Base-by-base conservation (phyloP, 2,888 invertebrate species). In the Amphipoea lucens region DNA sequence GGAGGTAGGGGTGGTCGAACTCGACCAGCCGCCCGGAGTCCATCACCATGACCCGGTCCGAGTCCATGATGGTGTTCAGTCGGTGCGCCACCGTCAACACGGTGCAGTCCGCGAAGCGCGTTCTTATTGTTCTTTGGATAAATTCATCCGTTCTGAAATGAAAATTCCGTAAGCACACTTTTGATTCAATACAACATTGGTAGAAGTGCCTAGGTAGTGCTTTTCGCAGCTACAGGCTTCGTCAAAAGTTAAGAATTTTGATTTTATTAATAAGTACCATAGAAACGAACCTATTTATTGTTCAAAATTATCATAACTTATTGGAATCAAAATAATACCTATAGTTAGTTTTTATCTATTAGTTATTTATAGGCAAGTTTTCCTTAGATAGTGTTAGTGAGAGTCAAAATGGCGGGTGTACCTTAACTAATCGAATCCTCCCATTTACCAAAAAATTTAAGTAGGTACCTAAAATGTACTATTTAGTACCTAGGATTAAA, bases 21-120 rank as follows among this genome's bases (percentile, higher is more conserved):
- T 98, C 98, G 78, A 97, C 98, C 78, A 98, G 97, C 36, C 96
- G 94, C 1, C 99, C 99, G 11, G 98, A 97, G 91, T 99, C 98
- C 98, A 99, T 98, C 2, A 99, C 99, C 92, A 99, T 97, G 36
- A 99, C 98, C 82, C 98, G 97, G 95, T 99, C 98, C 0, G 98
- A 98, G 94, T 99, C 99, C 98, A 99, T 99, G 84, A 99, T 98
- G 0, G 99, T 99, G 93, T 99, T 98, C 51, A 99, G 97, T 66
- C 99, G 97, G 95, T 99, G 99, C 7, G 99, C 99, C 60, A 99
- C 98, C 0, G 99, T 99, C 65, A 99, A 95, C 14, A 99, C 99
- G 0, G 99, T 99, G 94, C 99, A 99, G 40, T 98, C 96, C 23
- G 97, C 97, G 93, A 99, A 99, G 91, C 98, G 98, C 65, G 97